Percentiles rank a stretch among this genome's conserved stretches.
These are phyloP conservation scores for Enteromius radiatus DNA, from an alignment of 2,797 vertebrate genomes.

Conservation along the genomic window DNA sequence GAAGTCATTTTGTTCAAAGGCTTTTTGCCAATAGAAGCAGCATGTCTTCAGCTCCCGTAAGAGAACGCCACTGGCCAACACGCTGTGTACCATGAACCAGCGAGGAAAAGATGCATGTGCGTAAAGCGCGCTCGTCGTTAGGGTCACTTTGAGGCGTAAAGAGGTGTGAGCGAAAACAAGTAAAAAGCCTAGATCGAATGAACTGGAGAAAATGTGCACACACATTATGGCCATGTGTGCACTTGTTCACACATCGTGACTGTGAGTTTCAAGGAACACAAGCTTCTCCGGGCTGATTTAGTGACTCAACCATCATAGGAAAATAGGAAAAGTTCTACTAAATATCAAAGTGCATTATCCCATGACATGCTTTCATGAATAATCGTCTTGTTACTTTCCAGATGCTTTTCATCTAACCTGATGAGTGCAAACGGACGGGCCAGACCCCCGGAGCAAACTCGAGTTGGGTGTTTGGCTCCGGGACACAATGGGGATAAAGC, in stretches of 20 bases:
- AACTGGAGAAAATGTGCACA: constrained; percentile 69
- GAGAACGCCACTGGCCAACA: constrained; percentile 82
- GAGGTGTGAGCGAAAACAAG: constrained; percentile 64
- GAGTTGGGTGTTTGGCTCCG: constrained; percentile 14
- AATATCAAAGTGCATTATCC: constrained; percentile 29
- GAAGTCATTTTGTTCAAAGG: constrained; percentile 96
- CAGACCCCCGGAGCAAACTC: constrained; percentile 15
- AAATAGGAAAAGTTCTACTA: constrained; percentile 27
- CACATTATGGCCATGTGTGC: constrained; percentile 60
- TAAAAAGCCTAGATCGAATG: constrained; percentile 60
- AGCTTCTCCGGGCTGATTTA: constrained; percentile 4
- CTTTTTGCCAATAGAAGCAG: constrained; percentile 83
- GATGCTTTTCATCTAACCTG: constrained; percentile 40
- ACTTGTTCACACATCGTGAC: constrained; percentile 65
- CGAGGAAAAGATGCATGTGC: constrained; percentile 63
- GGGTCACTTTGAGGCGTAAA: constrained; percentile 59
- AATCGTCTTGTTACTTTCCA: constrained; percentile 8
- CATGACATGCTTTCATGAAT: constrained; percentile 24
- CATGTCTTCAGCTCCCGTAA: constrained; percentile 78
- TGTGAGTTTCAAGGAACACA: constrained; percentile 30
- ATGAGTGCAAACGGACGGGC: not conserved
- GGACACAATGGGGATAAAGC: constrained; percentile 36
- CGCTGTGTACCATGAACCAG: constrained; percentile 74
- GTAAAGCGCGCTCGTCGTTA: constrained; percentile 58
- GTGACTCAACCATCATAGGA: constrained; percentile 25